phyloP scores from a whole-genome alignment of 2,113 vertebrate genomes.

The Centropus bengalensis region DNA sequence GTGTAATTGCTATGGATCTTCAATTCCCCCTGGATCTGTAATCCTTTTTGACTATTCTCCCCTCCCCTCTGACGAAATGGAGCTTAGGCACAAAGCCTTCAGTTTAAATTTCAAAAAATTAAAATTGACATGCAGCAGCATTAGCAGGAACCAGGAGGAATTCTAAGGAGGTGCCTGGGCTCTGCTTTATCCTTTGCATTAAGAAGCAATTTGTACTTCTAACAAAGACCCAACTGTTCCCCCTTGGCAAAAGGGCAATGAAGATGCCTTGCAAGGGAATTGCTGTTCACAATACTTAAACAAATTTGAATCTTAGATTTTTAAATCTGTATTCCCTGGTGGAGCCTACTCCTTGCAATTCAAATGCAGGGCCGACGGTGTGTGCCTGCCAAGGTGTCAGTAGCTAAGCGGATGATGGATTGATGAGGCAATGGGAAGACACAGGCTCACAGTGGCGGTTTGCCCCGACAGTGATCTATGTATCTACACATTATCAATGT shows the following conservation, averaged over 20 bases:
- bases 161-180: constrained; percentile 78
- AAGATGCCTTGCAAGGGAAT: constrained; percentile 76
- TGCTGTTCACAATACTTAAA: constrained; percentile 80
- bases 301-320: constrained; percentile 81
- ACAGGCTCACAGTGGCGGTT: constrained; percentile 56
- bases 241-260: constrained; percentile 79
- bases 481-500: constrained; percentile 67
- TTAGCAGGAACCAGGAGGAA: constrained; percentile 74
- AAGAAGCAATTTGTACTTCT: constrained; percentile 86
- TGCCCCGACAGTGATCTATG: constrained; percentile 70
- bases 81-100: constrained; percentile 82
- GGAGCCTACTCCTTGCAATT: constrained; percentile 69
- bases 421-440: constrained; percentile 77
- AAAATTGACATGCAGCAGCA: constrained; percentile 84
- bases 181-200: constrained; percentile 80
- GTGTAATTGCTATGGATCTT: constrained; percentile 79
- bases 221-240: constrained; percentile 76
- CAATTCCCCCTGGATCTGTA: constrained; percentile 68
- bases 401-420: constrained; percentile 80
- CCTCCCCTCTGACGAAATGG: constrained; percentile 74
- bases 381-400: constrained; percentile 80
- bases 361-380: constrained; percentile 72
- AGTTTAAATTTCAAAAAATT: constrained; percentile 86
- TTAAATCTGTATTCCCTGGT: constrained; percentile 81
- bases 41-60: constrained; percentile 82